phyloP scores from a whole-genome alignment of 2,888 invertebrate genomes.

The Ochlodes sylvanus region DNA sequence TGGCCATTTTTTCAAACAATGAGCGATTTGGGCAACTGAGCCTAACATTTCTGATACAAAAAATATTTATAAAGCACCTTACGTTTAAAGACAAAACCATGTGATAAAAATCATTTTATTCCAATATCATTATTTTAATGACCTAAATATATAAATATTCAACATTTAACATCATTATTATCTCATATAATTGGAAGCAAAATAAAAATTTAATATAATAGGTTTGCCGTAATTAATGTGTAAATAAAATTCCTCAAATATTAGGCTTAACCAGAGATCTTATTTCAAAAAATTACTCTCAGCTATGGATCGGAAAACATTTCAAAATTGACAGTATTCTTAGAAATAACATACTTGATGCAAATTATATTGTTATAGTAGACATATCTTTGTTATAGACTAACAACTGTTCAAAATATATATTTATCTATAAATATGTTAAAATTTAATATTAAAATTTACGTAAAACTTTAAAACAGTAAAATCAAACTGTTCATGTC shows the following conservation, averaged over 20 bases:
- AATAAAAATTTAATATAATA: too few relatives aligned
- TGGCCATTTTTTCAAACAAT: too few relatives aligned
- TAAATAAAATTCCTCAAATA: too few relatives aligned
- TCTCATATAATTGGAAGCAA: too few relatives aligned
- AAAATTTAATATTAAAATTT: too few relatives aligned
- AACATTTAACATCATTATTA: background rate
- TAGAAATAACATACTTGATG: background rate
- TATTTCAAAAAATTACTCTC: background rate
- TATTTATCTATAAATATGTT: too few relatives aligned
- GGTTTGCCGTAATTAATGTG: too few relatives aligned
- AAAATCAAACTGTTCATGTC: background rate
- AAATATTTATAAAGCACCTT: too few relatives aligned
- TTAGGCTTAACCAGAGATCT: background rate
- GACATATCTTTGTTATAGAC: background rate
- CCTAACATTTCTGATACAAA: too few relatives aligned
- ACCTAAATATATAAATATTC: background rate
- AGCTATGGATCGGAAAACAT: constrained; percentile 6
- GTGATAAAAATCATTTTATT: too few relatives aligned
- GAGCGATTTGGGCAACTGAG: too few relatives aligned
- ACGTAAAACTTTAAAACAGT: background rate
- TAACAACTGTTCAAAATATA: background rate
- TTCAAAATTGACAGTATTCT: constrained; percentile 29
- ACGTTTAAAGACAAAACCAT: too few relatives aligned
- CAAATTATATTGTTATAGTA: background rate
- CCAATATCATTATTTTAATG: background rate